Evolutionary conservation across 2,797 vertebrate genomes (phyloP).

Genomic region (Danio kyathit): DNA sequence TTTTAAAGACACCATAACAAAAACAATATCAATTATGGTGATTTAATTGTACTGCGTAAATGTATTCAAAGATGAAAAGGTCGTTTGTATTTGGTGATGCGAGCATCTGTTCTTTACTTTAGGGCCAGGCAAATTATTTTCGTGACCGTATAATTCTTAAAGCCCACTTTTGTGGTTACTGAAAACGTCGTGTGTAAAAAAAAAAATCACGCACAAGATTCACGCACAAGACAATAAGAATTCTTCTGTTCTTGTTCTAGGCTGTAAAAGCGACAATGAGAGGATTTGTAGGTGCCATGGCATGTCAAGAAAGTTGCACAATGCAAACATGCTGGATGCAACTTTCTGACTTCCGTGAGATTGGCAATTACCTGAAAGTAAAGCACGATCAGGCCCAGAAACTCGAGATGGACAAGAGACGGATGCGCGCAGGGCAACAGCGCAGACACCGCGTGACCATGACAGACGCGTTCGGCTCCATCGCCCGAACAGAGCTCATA

Average conservation of each 20-base stretch:
- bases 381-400: conserved; percentile 91
- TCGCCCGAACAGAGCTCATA: conserved; percentile 85
- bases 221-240: no score
- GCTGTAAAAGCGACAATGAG: conserved; percentile 92
- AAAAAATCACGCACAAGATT: not conserved
- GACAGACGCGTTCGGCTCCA: conserved; percentile 79
- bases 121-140: not conserved
- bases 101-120: no score
- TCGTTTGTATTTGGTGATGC: no score
- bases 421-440: conserved; percentile 89
- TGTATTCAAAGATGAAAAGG: no score
- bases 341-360: conserved; percentile 90
- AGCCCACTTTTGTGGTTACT: not conserved
- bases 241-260: conserved; percentile 68
- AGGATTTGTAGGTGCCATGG: conserved; percentile 95
- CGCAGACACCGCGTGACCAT: conserved; percentile 85
- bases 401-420: conserved; percentile 91
- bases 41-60: no score
- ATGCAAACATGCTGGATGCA: conserved; percentile 98
- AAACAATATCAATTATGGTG: no score
- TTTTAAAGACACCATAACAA: no score
- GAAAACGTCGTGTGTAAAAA: not conserved
- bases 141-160: not conserved
- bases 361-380: conserved; percentile 90
- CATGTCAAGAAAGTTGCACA: conserved; percentile 93